A percentile compares a stretch with the other conserved stretches of the same genome.
These are phyloP conservation scores for Drosophila yakuba DNA, from an alignment of 1,140 invertebrate species.

Conservation along the genomic window DNA sequence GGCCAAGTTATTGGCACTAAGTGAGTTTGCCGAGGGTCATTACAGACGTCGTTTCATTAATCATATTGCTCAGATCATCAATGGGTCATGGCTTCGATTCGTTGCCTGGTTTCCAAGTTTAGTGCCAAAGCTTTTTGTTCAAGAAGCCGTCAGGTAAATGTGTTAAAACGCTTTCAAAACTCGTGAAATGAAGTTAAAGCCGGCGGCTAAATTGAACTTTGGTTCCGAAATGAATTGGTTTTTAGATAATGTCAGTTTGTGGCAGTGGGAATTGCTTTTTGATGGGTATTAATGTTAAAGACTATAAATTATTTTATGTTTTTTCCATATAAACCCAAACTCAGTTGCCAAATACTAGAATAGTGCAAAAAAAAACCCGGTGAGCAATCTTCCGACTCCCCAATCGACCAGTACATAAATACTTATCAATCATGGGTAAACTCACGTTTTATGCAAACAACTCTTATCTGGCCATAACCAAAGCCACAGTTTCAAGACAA, in stretches of 20 bases:
- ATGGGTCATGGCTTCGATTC: constrained; percentile 47
- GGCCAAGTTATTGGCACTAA: constrained; percentile 42
- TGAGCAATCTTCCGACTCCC: not conserved
- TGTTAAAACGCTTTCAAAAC: constrained; percentile 43
- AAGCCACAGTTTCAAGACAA: constrained; percentile 14
- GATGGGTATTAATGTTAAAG: not conserved
- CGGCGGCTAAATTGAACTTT: constrained; percentile 19
- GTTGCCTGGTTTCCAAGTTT: constrained; percentile 26
- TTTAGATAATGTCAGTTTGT: constrained; percentile 3
- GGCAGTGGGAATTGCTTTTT: constrained; percentile 5
- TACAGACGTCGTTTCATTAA: constrained; percentile 32
- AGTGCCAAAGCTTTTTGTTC: constrained; percentile 15
- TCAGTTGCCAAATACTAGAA: not conserved
- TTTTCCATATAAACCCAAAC: not conserved
- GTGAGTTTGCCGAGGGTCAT: constrained; percentile 21
- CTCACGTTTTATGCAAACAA: constrained; percentile 71
- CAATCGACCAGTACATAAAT: constrained; percentile 20
- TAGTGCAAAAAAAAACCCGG: not conserved
- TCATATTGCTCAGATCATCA: constrained; percentile 38
- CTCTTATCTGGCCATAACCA: constrained; percentile 38
- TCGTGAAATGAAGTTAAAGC: constrained; percentile 24
- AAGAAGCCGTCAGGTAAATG: constrained; percentile 23
- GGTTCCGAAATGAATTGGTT: not conserved
- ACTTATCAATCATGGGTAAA: constrained; percentile 36
- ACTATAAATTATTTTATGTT: not conserved